A percentile compares a stretch with the other conserved stretches of the same genome.
These are phyloP conservation scores for Tenodera sinensis DNA, from an alignment of 2,888 invertebrate genomes.

Conservation along the genomic window DNA sequence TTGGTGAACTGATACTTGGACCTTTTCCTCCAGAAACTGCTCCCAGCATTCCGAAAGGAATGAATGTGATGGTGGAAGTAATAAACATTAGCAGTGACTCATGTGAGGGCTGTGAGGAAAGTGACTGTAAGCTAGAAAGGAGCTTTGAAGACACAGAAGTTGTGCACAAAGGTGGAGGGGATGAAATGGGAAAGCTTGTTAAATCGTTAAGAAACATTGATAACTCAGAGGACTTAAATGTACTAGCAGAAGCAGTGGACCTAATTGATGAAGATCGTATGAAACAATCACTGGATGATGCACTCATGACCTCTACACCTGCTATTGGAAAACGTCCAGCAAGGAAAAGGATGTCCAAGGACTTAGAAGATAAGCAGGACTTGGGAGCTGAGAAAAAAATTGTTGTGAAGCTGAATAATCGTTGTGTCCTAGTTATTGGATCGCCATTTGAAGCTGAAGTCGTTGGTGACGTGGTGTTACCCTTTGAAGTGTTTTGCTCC, in stretches of 20 bases:
- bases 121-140: not conserved
- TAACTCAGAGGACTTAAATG: not conserved
- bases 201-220: not conserved
- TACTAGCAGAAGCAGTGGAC: not conserved
- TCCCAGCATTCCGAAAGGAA: not conserved
- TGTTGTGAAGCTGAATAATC: too few species aligned
- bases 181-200: not conserved
- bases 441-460: too few species aligned
- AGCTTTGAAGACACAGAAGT: not conserved
- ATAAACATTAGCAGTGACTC: not conserved
- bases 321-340: not conserved
- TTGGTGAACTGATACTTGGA: not conserved
- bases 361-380: conserved; percentile 11
- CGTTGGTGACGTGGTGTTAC: too few species aligned
- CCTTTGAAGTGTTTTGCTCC: too few species aligned
- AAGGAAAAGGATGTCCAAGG: conserved; percentile 8
- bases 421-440: too few species aligned
- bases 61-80: not conserved
- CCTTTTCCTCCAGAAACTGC: not conserved
- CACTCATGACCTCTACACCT: conserved; percentile 17
- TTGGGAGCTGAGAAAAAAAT: not conserved
- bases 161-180: not conserved
- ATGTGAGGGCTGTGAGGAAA: not conserved
- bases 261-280: not conserved
- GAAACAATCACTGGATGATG: not conserved